phyloP scores from a whole-genome alignment of 2,113 vertebrate genomes.

The Takifugu bimaculatus region DNA sequence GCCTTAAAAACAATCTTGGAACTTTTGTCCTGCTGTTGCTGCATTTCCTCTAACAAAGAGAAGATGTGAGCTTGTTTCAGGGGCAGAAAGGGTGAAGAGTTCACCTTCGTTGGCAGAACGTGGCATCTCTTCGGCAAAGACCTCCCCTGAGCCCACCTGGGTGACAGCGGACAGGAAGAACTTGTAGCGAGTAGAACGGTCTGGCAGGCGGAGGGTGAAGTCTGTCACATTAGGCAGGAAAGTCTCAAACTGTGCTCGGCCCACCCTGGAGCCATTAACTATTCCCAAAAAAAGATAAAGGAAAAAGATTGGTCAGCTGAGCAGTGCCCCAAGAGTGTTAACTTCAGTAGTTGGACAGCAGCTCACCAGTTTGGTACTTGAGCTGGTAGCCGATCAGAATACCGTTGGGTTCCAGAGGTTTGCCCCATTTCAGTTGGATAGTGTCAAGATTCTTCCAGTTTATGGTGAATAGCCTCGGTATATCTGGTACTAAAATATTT shows the following conservation, averaged over 20 bases:
- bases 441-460: conserved; percentile 79
- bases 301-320: neutral
- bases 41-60: no score
- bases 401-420: conserved; percentile 91
- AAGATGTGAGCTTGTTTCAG: neutral
- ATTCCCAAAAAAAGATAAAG: neutral
- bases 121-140: conserved; percentile 78
- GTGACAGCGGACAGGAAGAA: conserved; percentile 86
- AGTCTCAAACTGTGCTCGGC: conserved; percentile 71
- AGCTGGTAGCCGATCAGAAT: conserved; percentile 87
- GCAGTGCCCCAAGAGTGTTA: neutral
- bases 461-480: conserved; percentile 85
- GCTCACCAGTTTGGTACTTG: conserved; percentile 83
- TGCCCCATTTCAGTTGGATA: conserved; percentile 88
- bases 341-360: neutral
- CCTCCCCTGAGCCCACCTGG: conserved; percentile 84
- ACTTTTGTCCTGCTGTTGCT: no score
- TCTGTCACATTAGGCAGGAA: conserved; percentile 85
- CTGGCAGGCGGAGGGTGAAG: conserved; percentile 78
- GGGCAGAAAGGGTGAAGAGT: conserved; percentile 8
- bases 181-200: conserved; percentile 84
- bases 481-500: conserved; percentile 81
- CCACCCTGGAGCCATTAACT: conserved; percentile 87
- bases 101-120: conserved; percentile 88
- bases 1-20: no score